Conservation (phyloP, 1,140 invertebrate species). For the Latrodectus geometricus region DNA sequence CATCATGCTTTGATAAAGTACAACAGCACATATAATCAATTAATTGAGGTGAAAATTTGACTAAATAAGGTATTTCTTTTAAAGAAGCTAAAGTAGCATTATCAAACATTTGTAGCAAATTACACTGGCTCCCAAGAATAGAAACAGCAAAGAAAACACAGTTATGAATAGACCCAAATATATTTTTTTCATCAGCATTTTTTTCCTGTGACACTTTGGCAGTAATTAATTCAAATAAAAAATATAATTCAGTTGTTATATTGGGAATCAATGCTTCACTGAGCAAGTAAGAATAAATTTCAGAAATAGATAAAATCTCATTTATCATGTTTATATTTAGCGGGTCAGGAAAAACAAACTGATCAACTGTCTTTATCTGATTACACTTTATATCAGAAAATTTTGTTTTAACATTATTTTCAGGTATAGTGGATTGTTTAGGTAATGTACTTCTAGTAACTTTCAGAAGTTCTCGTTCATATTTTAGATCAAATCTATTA, state of each 20-base stretch:
- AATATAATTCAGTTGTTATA: constrained; percentile 56
- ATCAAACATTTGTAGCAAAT: constrained; percentile 73
- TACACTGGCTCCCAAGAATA: constrained; percentile 70
- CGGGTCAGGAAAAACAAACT: constrained; percentile 30
- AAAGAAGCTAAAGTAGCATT: constrained; percentile 72
- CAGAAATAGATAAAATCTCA: constrained; percentile 19
- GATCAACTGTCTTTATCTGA: neutral
- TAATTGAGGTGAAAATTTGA: constrained; percentile 71
- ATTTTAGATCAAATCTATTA: neutral
- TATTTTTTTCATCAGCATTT: constrained; percentile 6
- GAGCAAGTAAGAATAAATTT: constrained; percentile 20
- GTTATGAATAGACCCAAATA: constrained; percentile 71
- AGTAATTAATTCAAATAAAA: constrained; percentile 60
- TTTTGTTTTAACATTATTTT: neutral
- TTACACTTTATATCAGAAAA: neutral
- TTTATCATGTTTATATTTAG: neutral
- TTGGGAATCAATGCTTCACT: constrained; percentile 25
- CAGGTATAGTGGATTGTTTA: neutral
- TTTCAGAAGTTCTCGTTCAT: constrained; percentile 46
- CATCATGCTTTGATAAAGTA: constrained; percentile 64
- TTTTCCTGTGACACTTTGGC: constrained; percentile 3
- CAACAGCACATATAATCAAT: constrained; percentile 66
- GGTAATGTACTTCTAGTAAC: neutral
- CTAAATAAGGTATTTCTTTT: constrained; percentile 72
- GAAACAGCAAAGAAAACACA: constrained; percentile 75